phyloP scores from a whole-genome alignment of 1,140 invertebrate species.

The Wasmannia auropunctata region DNA sequence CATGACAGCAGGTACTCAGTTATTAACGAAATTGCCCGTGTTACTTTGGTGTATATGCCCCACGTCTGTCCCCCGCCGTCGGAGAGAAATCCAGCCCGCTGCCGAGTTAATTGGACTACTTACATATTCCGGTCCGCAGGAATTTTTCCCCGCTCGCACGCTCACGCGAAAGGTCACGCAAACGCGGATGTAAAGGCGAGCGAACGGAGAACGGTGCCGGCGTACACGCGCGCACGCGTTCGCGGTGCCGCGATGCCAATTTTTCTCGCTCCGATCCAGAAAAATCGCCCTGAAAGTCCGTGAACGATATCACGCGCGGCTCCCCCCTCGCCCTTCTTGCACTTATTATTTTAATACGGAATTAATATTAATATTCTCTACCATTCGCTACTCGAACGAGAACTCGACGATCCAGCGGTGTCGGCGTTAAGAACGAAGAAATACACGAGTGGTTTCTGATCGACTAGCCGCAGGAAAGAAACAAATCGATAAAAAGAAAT shows the following conservation, averaged over 20 bases:
- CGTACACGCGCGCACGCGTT: slow-evolving; percentile 54
- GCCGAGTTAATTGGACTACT: slow-evolving; percentile 61
- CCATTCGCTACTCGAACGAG: background rate
- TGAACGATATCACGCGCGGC: background rate
- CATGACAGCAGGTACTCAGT: background rate
- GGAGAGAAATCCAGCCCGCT: slow-evolving; percentile 48
- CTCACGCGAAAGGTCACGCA: slow-evolving; percentile 75
- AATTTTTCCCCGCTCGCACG: slow-evolving; percentile 64
- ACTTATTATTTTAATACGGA: background rate
- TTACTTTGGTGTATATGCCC: slow-evolving; percentile 18
- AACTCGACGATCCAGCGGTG: background rate
- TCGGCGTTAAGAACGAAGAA: background rate
- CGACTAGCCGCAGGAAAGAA: background rate
- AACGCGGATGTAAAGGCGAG: slow-evolving; percentile 72
- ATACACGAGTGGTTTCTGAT: background rate
- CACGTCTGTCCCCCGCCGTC: slow-evolving; percentile 20
- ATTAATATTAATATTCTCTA: background rate
- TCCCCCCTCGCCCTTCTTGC: no score
- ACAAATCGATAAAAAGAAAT: background rate
- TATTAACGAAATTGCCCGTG: slow-evolving; percentile 43
- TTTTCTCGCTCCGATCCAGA: slow-evolving; percentile 31
- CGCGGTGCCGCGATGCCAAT: slow-evolving; percentile 8
- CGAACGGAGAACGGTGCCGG: slow-evolving; percentile 64
- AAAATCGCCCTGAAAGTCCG: background rate
- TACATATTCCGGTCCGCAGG: slow-evolving; percentile 56